Percentiles rank a stretch among this genome's conserved stretches.
Conservation (phyloP, 1,140 invertebrate genomes). For the Platyscapa corneri region DNA sequence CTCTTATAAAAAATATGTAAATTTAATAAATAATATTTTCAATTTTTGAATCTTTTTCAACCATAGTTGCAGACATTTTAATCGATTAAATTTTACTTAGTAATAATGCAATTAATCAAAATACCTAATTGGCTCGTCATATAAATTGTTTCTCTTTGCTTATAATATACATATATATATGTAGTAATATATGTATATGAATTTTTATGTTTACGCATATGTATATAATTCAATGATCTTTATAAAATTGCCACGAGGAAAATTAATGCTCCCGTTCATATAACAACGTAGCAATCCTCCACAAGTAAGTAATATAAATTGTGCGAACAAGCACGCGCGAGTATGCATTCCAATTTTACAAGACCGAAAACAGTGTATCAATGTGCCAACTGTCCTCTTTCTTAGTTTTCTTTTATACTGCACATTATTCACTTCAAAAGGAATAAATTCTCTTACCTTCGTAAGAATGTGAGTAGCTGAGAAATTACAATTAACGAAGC, state of each 20-base stretch:
- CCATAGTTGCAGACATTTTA: too few species aligned
- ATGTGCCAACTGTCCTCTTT: conserved; percentile 33
- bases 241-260: background rate
- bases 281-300: conserved; percentile 13
- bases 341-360: conserved; percentile 45
- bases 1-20: too few species aligned
- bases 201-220: background rate
- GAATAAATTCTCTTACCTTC: background rate
- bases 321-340: conserved; percentile 45
- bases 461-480: background rate
- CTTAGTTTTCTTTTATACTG: conserved; percentile 8
- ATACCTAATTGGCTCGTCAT: too few species aligned
- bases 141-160: too few species aligned
- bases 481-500: background rate
- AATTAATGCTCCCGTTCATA: background rate
- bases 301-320: conserved; percentile 17
- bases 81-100: too few species aligned
- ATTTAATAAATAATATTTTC: too few species aligned
- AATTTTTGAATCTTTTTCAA: too few species aligned
- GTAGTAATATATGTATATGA: too few species aligned
- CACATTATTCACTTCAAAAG: background rate
- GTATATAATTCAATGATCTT: background rate
- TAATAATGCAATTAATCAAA: too few species aligned
- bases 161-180: too few species aligned
- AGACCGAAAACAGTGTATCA: conserved; percentile 45